Percentiles rank a stretch among this genome's conserved stretches.
Conservation (phyloP, 2,113 vertebrate species). For the Ahaetulla prasina region DNA sequence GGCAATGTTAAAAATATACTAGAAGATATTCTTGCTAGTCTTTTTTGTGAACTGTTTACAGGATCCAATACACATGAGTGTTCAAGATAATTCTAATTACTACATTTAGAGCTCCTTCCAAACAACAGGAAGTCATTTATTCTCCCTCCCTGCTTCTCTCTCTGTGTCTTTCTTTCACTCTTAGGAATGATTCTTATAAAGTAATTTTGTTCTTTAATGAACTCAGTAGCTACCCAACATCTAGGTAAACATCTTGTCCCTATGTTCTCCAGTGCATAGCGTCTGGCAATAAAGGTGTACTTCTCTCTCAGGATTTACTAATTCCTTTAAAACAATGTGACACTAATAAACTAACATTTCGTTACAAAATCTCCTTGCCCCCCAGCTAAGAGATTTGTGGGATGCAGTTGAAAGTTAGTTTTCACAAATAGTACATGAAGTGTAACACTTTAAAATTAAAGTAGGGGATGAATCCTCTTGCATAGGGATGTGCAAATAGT, state of each 20-base stretch:
- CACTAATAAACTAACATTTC: neutral
- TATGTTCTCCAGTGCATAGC: neutral
- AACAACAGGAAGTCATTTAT: neutral
- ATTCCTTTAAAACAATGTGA: neutral
- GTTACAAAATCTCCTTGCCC: neutral
- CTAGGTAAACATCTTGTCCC: neutral
- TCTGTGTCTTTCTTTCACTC: neutral
- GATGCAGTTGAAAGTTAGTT: neutral
- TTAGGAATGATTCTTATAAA: slow-evolving; percentile 2
- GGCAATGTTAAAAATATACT: slow-evolving; percentile 24
- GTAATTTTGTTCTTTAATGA: slow-evolving; percentile 10
- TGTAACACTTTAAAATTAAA: neutral
- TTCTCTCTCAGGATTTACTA: neutral
- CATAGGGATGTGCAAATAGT: neutral
- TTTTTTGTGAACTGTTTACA: slow-evolving; percentile 12
- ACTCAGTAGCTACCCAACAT: neutral
- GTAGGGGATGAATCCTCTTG: neutral
- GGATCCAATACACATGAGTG: neutral
- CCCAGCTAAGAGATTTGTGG: neutral
- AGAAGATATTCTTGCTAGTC: neutral
- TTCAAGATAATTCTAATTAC: neutral
- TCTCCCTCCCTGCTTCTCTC: neutral
- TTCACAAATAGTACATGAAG: neutral
- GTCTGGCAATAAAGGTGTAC: neutral
- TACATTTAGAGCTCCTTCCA: neutral